Base-by-base conservation (phyloP, 2,113 vertebrate species). In the Anoura caudifer region DNA sequence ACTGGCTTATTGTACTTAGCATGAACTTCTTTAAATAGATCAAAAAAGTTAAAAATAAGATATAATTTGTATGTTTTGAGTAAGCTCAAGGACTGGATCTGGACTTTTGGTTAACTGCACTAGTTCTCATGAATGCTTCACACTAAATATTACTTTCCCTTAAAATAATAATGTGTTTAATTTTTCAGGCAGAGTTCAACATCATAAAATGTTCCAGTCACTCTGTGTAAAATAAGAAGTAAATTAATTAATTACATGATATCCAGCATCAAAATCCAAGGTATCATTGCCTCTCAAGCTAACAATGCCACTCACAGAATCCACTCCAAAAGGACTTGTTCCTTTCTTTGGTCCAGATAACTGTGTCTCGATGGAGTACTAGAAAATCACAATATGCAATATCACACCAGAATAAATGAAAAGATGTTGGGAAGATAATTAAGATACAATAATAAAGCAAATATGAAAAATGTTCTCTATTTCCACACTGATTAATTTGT, bases 211-310 rank as follows among this genome's bases (percentile, higher is more conserved):
- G 13, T 76, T 17, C 4, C 2, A 75, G 20, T 79, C 12, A 81
- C 1, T 81, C 14, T 95, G 4, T 69, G 17, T 84, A 90, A 26
- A 91, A 86, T 89, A 84, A 85, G 77, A 86, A 96, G 41, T 45
- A 63, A 86, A 70, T 31, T 11, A 24, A 54, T 80, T 91, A 91
- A 95, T 98, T 98, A 98, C 92, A 50, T 97, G 96, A 89, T 98
- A 98, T 96, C 97, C 97, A 91, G 93, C 92, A 92, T 98, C 97
- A 84, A 95, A 97, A 90, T 98, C 98, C 87, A 97, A 67, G 31
- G 65, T 22, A 59, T 95, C 91, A 33, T 91, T 90, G 65, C 95
- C 72, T 79, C 38, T 95, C 86, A 96, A 31, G 28, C 87, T 96
- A 45, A 98, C 52, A 83, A 94, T n/a, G 70, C 96, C 97, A 87